A percentile compares a stretch with the other conserved stretches of the same genome.
These are phyloP conservation scores for Bos taurus DNA, from an alignment of 2,113 vertebrate genomes.

Conservation along the genomic window DNA sequence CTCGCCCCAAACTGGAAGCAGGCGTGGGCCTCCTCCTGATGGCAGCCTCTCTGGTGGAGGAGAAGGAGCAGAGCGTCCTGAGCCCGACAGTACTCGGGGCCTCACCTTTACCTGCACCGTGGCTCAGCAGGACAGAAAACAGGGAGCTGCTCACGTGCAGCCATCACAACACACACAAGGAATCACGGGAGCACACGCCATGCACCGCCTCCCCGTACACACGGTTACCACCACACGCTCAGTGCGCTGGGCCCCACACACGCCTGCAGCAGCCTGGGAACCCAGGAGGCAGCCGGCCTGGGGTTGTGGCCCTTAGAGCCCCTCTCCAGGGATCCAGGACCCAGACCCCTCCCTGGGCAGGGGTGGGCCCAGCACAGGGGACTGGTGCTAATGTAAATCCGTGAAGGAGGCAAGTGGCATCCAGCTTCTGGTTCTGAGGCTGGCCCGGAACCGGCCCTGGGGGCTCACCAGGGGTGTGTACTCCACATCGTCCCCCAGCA, in stretches of 20 bases:
- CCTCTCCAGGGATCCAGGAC: neutral
- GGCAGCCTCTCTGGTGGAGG: neutral
- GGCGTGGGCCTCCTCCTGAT: too few species aligned
- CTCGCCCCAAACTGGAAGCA: fast-evolving
- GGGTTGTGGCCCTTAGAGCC: fast-evolving
- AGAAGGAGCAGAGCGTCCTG: fast-evolving
- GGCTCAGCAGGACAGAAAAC: neutral
- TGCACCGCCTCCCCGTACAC: fast-evolving
- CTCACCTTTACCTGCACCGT: fast-evolving
- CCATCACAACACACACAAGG: neutral
- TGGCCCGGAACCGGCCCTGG: fast-evolving
- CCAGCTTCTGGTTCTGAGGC: neutral
- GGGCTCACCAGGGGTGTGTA: conserved; percentile 89
- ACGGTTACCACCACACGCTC: neutral
- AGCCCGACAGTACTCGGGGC: neutral
- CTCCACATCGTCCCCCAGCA: conserved; percentile 96
- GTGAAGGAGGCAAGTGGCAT: fast-evolving
- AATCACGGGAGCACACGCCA: neutral
- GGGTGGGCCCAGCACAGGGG: neutral
- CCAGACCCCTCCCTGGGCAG: neutral
- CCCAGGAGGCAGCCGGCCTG: neutral
- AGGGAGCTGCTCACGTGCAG: fast-evolving
- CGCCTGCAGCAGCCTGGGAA: neutral
- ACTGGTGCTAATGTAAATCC: fast-evolving
- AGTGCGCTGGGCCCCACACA: neutral